Percentiles rank a stretch among this genome's conserved stretches.
Evolutionary conservation across 2,888 invertebrate species (phyloP).

Genomic region (Rhagophthalmus giganteus): DNA sequence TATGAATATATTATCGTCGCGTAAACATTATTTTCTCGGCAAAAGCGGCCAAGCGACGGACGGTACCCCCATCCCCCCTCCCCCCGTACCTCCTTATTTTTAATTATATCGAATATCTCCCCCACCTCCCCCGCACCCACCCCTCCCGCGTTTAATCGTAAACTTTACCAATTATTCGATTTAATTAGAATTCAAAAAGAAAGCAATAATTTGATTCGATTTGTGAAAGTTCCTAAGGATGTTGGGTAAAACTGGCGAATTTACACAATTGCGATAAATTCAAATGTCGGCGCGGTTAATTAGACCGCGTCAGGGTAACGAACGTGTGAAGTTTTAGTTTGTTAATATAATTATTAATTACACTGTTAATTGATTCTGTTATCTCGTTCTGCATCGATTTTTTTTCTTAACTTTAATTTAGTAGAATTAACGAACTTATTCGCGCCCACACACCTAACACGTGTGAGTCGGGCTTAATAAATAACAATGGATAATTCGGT

Average conservation of each 20-base stretch:
- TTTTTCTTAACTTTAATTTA: conserved; percentile 5
- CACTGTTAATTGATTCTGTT: conserved; percentile 16
- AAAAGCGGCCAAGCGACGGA: conserved; percentile 37
- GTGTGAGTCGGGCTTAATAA: conserved; percentile 1
- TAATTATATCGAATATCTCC: too few relatives aligned
- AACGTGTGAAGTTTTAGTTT: conserved; percentile 21
- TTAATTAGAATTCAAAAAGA: too few relatives aligned
- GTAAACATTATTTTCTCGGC: conserved; percentile 50
- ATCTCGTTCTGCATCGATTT: conserved; percentile 12
- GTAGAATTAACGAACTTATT: too few relatives aligned
- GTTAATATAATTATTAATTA: conserved; percentile 25
- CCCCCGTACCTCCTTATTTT: too few relatives aligned
- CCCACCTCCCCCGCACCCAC: too few relatives aligned
- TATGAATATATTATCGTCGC: conserved; percentile 53
- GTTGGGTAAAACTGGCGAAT: conserved; percentile 8
- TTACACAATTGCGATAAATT: conserved; percentile 14
- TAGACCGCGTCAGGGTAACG: conserved; percentile 15
- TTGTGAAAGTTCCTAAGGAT: conserved; percentile 16
- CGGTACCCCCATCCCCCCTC: too few relatives aligned
- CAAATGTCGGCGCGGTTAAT: conserved; percentile 9
- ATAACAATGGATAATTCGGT: conserved; percentile 13
- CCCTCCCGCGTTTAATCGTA: too few relatives aligned
- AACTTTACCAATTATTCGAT: too few relatives aligned
- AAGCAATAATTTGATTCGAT: too few relatives aligned
- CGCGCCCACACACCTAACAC: neutral